A percentile compares a stretch with the other conserved stretches of the same genome.
Conservation (phyloP, 2,888 invertebrate species). For the Drosophila anomelani region DNA sequence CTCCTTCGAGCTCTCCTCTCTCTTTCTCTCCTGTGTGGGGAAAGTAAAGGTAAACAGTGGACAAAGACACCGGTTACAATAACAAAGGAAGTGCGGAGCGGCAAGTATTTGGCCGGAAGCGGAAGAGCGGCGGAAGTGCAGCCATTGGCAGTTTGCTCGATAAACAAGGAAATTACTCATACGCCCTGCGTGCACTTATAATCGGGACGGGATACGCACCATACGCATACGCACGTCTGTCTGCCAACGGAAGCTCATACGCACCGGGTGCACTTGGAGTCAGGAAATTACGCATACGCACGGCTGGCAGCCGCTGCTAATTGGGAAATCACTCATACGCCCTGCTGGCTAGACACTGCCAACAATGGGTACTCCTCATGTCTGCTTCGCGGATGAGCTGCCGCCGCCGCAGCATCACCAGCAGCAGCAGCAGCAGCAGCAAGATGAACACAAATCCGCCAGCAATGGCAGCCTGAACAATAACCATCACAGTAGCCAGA, state of each 20-base stretch:
- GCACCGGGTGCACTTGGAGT: constrained; percentile 17
- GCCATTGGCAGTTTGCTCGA: constrained; percentile 12
- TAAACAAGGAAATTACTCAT: constrained; percentile 31
- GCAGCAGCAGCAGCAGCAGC: constrained; percentile 16
- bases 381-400: constrained; percentile 79
- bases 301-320: constrained; percentile 10
- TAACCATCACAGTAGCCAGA: constrained; percentile 23
- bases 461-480: constrained; percentile 57
- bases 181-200: constrained; percentile 19
- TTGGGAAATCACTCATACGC: constrained; percentile 31
- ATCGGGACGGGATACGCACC: not conserved
- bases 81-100: constrained; percentile 55
- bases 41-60: constrained; percentile 35
- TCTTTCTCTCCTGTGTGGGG: constrained; percentile 2
- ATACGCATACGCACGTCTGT: constrained; percentile 6
- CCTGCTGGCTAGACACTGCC: not conserved
- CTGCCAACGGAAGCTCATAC: constrained; percentile 9
- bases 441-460: constrained; percentile 38
- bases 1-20: not conserved
- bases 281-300: constrained; percentile 30
- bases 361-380: constrained; percentile 73
- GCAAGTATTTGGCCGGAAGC: constrained; percentile 33
- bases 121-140: constrained; percentile 46
- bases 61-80: constrained; percentile 63
- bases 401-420: constrained; percentile 49